phyloP scores from a whole-genome alignment of 1,140 invertebrate species.

The Pogonomyrmex barbatus region DNA sequence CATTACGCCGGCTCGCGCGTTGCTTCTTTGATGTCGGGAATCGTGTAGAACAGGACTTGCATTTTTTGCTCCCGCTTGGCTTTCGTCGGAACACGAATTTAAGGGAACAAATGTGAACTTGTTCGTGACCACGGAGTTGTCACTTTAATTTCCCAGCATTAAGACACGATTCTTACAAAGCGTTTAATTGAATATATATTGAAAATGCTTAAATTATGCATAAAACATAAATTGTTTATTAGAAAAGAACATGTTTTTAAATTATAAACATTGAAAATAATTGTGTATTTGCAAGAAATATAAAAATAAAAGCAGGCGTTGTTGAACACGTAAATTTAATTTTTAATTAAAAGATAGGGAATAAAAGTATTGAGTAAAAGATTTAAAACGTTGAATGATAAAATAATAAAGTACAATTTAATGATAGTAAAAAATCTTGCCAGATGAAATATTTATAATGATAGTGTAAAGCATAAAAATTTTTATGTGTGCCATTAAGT shows the following conservation, averaged over 20 bases:
- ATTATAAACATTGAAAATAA: not conserved
- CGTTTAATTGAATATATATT: not conserved
- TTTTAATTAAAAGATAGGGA: not conserved
- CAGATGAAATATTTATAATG: not conserved
- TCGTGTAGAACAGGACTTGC: constrained; percentile 39
- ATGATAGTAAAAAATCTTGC: not conserved
- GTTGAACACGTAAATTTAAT: not conserved
- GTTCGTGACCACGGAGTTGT: constrained; percentile 25
- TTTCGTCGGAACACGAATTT: constrained; percentile 53
- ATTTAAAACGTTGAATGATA: not conserved
- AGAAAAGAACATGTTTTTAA: not conserved
- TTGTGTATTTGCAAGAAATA: not conserved
- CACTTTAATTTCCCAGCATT: constrained; percentile 16
- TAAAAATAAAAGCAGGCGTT: not conserved
- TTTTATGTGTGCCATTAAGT: not conserved
- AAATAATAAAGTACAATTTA: not conserved
- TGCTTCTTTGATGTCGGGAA: constrained; percentile 45
- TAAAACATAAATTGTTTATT: not conserved
- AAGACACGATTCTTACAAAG: constrained; percentile 1
- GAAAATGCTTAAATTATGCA: not conserved
- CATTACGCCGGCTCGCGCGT: constrained; percentile 42
- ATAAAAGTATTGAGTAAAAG: not conserved
- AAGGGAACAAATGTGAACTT: constrained; percentile 42
- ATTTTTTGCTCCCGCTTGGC: constrained; percentile 7
- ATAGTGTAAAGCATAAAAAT: constrained; percentile 2